phyloP scores from a whole-genome alignment of 2,888 invertebrate genomes.

The Cantharis rustica region DNA sequence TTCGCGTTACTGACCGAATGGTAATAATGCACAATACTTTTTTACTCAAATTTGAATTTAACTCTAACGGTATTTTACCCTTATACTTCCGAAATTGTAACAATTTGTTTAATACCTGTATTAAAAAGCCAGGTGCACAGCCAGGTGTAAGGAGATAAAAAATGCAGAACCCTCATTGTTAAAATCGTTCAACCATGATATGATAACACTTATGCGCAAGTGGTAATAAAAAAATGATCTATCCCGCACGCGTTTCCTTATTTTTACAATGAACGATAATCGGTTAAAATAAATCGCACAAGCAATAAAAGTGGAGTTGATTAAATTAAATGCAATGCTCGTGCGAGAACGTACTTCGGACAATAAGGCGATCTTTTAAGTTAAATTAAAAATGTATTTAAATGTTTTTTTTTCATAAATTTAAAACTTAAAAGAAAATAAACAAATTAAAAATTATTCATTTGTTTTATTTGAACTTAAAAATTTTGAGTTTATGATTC shows the following conservation, averaged over 20 bases:
- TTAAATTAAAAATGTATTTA: too few species aligned
- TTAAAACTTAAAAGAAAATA: too few species aligned
- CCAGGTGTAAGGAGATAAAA: slow-evolving; percentile 36
- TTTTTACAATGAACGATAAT: background rate
- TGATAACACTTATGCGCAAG: slow-evolving; percentile 5
- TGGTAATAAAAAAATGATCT: background rate
- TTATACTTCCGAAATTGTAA: slow-evolving; percentile 3
- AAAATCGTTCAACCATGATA: slow-evolving; percentile 25
- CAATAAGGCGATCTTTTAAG: background rate
- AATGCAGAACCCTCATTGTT: slow-evolving; percentile 28
- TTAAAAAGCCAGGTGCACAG: slow-evolving; percentile 34
- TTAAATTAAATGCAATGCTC: background rate
- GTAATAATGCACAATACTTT: background rate
- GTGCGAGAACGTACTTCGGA: background rate
- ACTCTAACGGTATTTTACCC: slow-evolving; percentile 26
- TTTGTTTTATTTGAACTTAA: too few species aligned
- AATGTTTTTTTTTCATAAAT: too few species aligned
- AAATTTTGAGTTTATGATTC: too few species aligned
- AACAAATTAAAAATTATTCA: too few species aligned
- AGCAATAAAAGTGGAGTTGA: background rate
- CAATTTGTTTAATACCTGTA: slow-evolving; percentile 17
- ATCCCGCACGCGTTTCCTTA: background rate
- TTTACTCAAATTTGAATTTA: background rate
- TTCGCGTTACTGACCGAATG: background rate
- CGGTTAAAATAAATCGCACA: background rate